Evolutionary conservation across 2,113 vertebrate species (phyloP).

Genomic region (Rhinolophus ferrumequinum): DNA sequence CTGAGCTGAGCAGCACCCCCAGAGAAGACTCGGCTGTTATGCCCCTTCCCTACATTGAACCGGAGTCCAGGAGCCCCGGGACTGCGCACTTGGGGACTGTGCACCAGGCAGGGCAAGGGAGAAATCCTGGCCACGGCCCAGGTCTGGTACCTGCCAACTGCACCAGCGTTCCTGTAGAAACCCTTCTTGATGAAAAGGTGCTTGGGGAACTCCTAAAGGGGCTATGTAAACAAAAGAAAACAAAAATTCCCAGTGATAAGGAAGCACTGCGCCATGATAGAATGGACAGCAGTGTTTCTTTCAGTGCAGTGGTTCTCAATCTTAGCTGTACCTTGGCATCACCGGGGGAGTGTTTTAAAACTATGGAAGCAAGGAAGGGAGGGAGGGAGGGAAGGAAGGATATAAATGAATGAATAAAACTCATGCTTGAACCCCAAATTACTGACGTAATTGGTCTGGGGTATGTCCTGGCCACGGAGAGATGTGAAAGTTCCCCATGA

Average conservation of each 20-base stretch:
- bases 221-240: neutral
- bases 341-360: neutral
- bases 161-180: neutral
- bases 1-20: neutral
- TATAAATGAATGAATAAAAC: neutral
- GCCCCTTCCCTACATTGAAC: neutral
- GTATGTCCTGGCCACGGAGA: neutral
- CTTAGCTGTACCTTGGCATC: neutral
- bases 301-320: neutral
- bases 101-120: neutral
- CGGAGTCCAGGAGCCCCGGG: neutral
- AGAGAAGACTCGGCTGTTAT: rapidly evolving
- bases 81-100: neutral
- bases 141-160: neutral
- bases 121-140: neutral
- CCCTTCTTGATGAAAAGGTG: neutral
- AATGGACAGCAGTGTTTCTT: neutral
- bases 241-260: neutral
- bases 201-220: neutral
- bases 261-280: neutral
- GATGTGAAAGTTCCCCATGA: neutral
- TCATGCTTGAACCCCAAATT: neutral
- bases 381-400: too few species aligned
- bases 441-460: neutral
- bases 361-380: neutral